Evolutionary conservation across 92 coral and sea anemone species (phyloP).

Genomic region (Galaxea fascicularis): DNA sequence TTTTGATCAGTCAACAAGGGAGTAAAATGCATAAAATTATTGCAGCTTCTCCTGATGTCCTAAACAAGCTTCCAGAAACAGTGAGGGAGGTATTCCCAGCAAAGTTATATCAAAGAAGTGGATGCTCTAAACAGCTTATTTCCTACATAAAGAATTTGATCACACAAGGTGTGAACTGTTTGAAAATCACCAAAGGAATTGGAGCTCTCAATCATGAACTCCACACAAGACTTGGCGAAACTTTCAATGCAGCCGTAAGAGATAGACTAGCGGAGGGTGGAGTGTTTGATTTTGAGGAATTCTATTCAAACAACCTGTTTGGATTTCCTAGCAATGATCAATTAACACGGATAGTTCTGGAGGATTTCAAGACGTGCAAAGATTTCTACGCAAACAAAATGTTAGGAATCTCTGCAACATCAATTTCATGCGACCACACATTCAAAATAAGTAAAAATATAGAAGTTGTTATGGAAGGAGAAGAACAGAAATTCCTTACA

Average conservation of each 20-base stretch:
- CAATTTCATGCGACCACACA: conserved; percentile 49
- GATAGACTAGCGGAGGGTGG: not conserved
- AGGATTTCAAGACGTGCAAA: conserved; percentile 7
- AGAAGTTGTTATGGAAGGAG: conserved; percentile 17
- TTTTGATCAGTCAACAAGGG: no score
- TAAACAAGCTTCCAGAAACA: conserved; percentile 6
- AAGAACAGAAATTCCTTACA: conserved; percentile 29
- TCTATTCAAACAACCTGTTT: conserved; percentile 34
- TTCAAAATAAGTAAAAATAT: conserved; percentile 37
- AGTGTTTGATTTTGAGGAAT: conserved; percentile 16
- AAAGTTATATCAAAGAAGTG: conserved; percentile 41
- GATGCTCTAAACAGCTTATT: conserved; percentile 40
- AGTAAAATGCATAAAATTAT: not conserved
- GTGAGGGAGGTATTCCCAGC: conserved; percentile 54
- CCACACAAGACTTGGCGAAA: conserved; percentile 24
- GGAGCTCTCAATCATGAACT: conserved; percentile 39
- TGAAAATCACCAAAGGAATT: conserved; percentile 53
- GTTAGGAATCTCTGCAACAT: conserved; percentile 11
- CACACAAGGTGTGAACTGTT: conserved; percentile 44
- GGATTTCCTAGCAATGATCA: conserved; percentile 63
- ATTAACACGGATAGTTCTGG: conserved; percentile 16
- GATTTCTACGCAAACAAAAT: not conserved
- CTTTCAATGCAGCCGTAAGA: conserved; percentile 11
- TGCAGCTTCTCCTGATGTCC: conserved; percentile 32
- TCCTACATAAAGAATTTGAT: conserved; percentile 30